Percentiles rank a stretch among this genome's conserved stretches.
Conservation (phyloP, 2,888 invertebrate genomes). For the Drosophila kanekoi region DNA sequence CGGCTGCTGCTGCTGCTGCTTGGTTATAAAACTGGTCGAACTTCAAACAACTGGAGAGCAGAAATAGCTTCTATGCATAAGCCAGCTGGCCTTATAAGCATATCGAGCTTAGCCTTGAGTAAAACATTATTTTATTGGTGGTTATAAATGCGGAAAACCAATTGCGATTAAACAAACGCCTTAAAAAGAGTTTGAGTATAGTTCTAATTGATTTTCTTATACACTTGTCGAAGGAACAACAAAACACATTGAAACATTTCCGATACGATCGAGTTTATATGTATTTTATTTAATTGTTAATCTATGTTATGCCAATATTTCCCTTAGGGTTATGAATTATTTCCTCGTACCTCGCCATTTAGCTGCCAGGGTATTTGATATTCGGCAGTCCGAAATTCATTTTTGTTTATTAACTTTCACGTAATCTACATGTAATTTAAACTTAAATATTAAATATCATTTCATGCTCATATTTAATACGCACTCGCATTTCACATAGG, state of each 20-base stretch:
- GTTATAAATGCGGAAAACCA: conserved; percentile 25
- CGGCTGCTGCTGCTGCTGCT: neutral
- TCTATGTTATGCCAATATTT: too few species aligned
- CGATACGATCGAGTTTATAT: too few species aligned
- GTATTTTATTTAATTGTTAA: too few species aligned
- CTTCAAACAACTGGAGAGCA: conserved; percentile 20
- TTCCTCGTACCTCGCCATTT: too few species aligned
- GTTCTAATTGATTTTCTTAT: conserved; percentile 7
- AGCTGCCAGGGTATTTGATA: neutral
- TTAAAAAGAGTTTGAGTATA: neutral
- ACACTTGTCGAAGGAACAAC: too few species aligned
- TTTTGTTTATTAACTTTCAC: neutral
- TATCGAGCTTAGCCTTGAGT: conserved; percentile 20
- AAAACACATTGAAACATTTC: too few species aligned
- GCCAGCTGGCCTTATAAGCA: conserved; percentile 19
- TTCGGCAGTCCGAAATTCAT: neutral
- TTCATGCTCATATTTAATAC: conserved; percentile 14
- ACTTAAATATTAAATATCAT: neutral
- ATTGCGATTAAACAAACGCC: neutral
- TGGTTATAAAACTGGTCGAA: conserved; percentile 45
- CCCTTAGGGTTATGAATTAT: too few species aligned
- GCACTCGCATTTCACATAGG: conserved; percentile 21
- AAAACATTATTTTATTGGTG: conserved; percentile 6
- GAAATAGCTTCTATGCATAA: conserved; percentile 18
- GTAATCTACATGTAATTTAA: neutral